phyloP scores from a whole-genome alignment of 2,888 invertebrate species.

The Clanis bilineata region DNA sequence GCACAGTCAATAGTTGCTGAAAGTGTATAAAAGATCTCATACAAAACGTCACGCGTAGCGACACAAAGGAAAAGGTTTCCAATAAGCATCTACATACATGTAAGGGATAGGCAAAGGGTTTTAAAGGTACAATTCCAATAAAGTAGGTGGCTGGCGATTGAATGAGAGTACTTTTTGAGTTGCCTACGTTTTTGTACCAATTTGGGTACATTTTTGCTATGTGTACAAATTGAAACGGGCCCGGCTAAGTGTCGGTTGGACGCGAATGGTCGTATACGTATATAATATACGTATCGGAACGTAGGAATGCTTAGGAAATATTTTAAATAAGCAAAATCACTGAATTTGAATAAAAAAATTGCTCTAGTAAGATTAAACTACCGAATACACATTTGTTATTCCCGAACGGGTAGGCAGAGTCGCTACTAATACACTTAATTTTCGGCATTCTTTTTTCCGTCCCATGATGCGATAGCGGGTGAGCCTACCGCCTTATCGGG shows the following conservation, averaged over 20 bases:
- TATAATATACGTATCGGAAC: too few species aligned
- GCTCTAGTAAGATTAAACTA: too few species aligned
- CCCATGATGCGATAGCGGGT: too few species aligned
- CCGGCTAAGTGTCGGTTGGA: not conserved
- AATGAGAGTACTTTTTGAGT: constrained; percentile 54
- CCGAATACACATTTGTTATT: too few species aligned
- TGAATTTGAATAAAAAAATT: too few species aligned
- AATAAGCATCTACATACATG: constrained; percentile 60
- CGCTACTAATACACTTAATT: too few species aligned
- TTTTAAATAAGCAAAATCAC: too few species aligned
- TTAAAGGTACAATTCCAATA: constrained; percentile 70
- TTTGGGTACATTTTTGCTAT: constrained; percentile 66
- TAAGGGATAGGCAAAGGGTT: constrained; percentile 57
- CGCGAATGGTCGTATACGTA: not conserved
- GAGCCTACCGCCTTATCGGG: too few species aligned
- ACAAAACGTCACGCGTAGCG: constrained; percentile 55
- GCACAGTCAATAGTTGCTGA: constrained; percentile 47
- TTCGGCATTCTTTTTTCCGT: too few species aligned
- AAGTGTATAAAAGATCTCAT: constrained; percentile 50
- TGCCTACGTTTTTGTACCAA: constrained; percentile 52
- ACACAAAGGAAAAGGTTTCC: constrained; percentile 60
- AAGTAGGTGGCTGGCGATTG: constrained; percentile 55
- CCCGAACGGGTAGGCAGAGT: too few species aligned
- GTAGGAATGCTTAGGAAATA: too few species aligned
- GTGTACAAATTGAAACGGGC: constrained; percentile 59